These are phyloP conservation scores for Melanargia galathea DNA, from an alignment of 2,888 invertebrate genomes.

Conservation along the genomic window DNA sequence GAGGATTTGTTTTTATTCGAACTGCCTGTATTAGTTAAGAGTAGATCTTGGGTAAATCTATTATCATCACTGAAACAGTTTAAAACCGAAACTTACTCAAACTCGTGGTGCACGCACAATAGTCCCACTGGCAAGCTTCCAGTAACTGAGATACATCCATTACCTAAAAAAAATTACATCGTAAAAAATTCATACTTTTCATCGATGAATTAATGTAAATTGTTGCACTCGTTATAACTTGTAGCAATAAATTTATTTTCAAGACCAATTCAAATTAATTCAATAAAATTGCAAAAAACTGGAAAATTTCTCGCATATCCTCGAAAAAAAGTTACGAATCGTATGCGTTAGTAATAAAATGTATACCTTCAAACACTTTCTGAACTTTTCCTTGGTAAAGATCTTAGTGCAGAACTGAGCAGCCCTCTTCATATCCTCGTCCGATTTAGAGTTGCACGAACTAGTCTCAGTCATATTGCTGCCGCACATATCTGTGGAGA, in stretches of 20 bases:
- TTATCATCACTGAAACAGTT: not conserved
- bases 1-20: too few relatives aligned
- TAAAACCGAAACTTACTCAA: slow-evolving; percentile 57
- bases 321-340: too few relatives aligned
- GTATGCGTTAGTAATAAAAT: slow-evolving; percentile 9
- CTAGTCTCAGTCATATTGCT: slow-evolving; percentile 75
- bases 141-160: slow-evolving; percentile 86
- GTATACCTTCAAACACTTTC: slow-evolving; percentile 82
- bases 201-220: too few relatives aligned
- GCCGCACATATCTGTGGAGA: slow-evolving; percentile 79
- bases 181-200: too few relatives aligned
- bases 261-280: too few relatives aligned
- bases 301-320: too few relatives aligned
- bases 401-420: slow-evolving; percentile 83
- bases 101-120: slow-evolving; percentile 85
- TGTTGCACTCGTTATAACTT: too few relatives aligned
- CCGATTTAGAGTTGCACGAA: slow-evolving; percentile 68
- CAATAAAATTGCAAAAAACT: too few relatives aligned
- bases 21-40: too few relatives aligned
- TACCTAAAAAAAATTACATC: slow-evolving; percentile 57
- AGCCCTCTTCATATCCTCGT: slow-evolving; percentile 72
- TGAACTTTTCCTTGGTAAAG: slow-evolving; percentile 84
- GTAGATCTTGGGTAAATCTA: not conserved
- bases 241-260: too few relatives aligned
- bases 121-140: slow-evolving; percentile 90